phyloP scores from a whole-genome alignment of 2,888 invertebrate species.

The Leptinotarsa peninsularis region DNA sequence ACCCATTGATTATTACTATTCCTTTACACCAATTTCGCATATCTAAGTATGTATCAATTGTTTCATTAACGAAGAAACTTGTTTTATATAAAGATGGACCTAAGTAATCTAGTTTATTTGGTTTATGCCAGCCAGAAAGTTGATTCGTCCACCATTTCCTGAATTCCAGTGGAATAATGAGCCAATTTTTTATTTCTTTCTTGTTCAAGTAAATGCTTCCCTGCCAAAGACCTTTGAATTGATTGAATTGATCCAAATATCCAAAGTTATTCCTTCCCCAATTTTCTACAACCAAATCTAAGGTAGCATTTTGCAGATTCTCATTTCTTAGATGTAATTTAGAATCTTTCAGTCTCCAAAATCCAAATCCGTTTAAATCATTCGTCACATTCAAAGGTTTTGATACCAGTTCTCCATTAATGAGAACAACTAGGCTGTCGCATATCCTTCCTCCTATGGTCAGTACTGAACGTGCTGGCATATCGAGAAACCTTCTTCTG shows the following conservation, averaged over 20 bases:
- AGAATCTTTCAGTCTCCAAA: conserved; percentile 60
- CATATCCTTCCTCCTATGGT: conserved; percentile 63
- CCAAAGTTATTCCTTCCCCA: conserved; percentile 81
- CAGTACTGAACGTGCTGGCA: conserved; percentile 55
- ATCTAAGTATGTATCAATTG: conserved; percentile 82
- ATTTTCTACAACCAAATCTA: conserved; percentile 76
- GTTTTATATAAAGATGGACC: conserved; percentile 73
- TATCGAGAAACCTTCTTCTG: conserved; percentile 59
- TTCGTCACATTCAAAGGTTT: conserved; percentile 51
- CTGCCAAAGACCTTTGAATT: conserved; percentile 61
- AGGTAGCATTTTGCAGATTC: conserved; percentile 52
- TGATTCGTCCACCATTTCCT: conserved; percentile 64
- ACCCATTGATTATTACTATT: conserved; percentile 84
- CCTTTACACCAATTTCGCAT: conserved; percentile 90
- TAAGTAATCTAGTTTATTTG: conserved; percentile 69
- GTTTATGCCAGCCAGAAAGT: conserved; percentile 67
- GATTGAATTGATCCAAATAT: conserved; percentile 61
- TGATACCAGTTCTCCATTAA: conserved; percentile 64
- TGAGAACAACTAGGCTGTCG: conserved; percentile 67
- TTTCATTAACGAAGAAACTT: conserved; percentile 67
- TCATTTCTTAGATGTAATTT: conserved; percentile 54
- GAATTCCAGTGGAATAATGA: conserved; percentile 69
- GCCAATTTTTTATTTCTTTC: conserved; percentile 63
- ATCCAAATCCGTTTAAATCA: conserved; percentile 65
- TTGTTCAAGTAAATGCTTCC: conserved; percentile 66